Evolutionary conservation across 2,113 vertebrate genomes (phyloP).

Genomic region (Pycnonotus jocosus): DNA sequence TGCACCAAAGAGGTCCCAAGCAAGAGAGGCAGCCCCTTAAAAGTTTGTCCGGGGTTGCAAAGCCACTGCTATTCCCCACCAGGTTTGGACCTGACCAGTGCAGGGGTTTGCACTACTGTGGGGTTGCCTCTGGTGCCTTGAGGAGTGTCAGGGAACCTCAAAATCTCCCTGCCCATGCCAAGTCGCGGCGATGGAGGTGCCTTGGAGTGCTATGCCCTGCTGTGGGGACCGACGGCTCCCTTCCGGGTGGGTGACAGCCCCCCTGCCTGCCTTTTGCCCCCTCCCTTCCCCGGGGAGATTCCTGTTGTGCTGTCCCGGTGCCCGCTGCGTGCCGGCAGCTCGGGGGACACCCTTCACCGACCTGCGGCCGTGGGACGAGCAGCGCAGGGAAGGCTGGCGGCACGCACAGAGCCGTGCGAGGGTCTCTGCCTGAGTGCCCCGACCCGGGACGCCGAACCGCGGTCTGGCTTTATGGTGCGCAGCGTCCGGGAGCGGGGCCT

Average conservation of each 20-base stretch:
- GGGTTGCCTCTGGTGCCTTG: rapidly evolving
- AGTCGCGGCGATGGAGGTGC: rapidly evolving
- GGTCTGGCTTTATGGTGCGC: not conserved
- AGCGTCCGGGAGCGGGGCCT: rapidly evolving
- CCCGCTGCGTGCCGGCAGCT: not conserved
- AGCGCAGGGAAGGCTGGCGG: not conserved
- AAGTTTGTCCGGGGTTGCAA: not conserved
- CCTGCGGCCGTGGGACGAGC: not conserved
- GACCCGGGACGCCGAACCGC: rapidly evolving
- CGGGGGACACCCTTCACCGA: not conserved
- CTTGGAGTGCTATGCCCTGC: not conserved
- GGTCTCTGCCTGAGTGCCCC: rapidly evolving
- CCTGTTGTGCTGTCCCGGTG: rapidly evolving
- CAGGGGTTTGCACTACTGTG: not conserved
- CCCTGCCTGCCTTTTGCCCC: not conserved
- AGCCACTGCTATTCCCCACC: rapidly evolving
- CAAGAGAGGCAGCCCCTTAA: not conserved
- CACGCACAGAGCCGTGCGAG: rapidly evolving
- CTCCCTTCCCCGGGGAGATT: too few relatives aligned
- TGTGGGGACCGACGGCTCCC: not conserved
- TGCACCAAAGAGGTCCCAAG: not conserved
- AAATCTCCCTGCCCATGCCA: not conserved
- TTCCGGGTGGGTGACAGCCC: not conserved
- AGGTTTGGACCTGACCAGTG: too few relatives aligned
- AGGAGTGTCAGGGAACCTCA: not conserved